Base-by-base conservation (phyloP, 2,888 invertebrate genomes). In the Pterostichus niger region DNA sequence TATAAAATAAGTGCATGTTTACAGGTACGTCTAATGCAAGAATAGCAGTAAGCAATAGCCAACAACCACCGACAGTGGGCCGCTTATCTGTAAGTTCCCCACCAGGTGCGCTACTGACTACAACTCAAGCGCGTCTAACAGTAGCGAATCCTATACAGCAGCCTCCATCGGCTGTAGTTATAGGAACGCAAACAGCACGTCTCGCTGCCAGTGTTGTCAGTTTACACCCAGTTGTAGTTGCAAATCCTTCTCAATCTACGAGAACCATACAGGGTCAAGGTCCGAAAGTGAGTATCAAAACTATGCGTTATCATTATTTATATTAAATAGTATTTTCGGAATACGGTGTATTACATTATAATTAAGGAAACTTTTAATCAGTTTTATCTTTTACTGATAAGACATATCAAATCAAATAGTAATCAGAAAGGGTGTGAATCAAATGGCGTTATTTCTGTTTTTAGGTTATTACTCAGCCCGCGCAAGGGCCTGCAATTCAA, bases 401-500 rank as follows among this genome's bases (percentile, higher is more conserved):
- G 61, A 61, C 61, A 31, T 31, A 10, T 61, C 33, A 61, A 61
- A 61, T 44, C 11, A 35, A 71, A n/a, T 71, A 24, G 44, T 31
- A 49, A 40, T 71, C 35, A 13, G n/a, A 61, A 61, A 61, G 31
- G 13, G 33, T 15, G 33, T 61, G n/a, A 61, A 13, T 15, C 35
- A 24, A 59, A 56, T 59, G 40, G 49, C 9, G 52, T 31, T 79
- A 33, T 15, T 44, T 78, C 3, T 54, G 54, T 61, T 24, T 64
- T 40, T 76, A 90, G 86, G 89, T 90, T 84, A 90, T 90, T 54
- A 88, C 90, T 33, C 90, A 90, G 84, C 87, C 89, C 9, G 86
- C 88, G 52, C 89, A 88, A 89, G 89, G 89, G 80, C 87, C 86
- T 31, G 85, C 90, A 40, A 89, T 90, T 84, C 90, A 90, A 86